These are phyloP conservation scores for Hippasteria phrygiana DNA, from an alignment of 53 echinoderm and acorn worm genomes.

Conservation along the genomic window DNA sequence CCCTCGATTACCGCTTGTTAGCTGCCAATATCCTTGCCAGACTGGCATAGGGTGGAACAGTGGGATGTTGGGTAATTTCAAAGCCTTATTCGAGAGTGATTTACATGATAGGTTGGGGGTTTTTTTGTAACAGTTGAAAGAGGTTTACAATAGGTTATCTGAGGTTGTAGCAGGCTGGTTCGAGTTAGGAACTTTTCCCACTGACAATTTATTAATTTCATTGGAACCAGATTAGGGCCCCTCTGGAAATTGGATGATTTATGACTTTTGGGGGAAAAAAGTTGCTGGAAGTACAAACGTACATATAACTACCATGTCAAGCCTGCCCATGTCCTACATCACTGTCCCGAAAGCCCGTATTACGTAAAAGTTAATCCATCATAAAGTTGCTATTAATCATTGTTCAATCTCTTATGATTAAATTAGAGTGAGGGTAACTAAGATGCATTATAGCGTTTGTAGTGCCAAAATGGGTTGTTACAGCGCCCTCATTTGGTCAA, in stretches of 20 bases:
- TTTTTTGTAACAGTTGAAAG: neutral
- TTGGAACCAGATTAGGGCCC: neutral
- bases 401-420: too few relatives aligned
- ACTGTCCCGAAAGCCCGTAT: too few relatives aligned
- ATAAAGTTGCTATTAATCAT: too few relatives aligned
- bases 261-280: too few relatives aligned
- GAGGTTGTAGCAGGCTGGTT: neutral
- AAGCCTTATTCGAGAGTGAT: neutral
- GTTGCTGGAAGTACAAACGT: neutral
- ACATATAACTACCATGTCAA: neutral
- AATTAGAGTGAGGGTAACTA: neutral
- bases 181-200: neutral
- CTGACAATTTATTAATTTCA: neutral
- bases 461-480: too few relatives aligned
- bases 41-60: neutral
- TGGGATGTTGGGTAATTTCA: slow-evolving; percentile 15
- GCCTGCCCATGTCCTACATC: too few relatives aligned
- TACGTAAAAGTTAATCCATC: too few relatives aligned
- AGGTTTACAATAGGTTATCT: neutral
- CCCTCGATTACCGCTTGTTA: slow-evolving; percentile 32
- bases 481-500: too few relatives aligned
- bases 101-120: neutral
- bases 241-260: neutral
- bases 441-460: too few relatives aligned
- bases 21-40: slow-evolving; percentile 27